A percentile compares a stretch with the other conserved stretches of the same genome.
These are phyloP conservation scores for Cryptoprocta ferox DNA, from an alignment of 2,797 vertebrate genomes.

Conservation along the genomic window DNA sequence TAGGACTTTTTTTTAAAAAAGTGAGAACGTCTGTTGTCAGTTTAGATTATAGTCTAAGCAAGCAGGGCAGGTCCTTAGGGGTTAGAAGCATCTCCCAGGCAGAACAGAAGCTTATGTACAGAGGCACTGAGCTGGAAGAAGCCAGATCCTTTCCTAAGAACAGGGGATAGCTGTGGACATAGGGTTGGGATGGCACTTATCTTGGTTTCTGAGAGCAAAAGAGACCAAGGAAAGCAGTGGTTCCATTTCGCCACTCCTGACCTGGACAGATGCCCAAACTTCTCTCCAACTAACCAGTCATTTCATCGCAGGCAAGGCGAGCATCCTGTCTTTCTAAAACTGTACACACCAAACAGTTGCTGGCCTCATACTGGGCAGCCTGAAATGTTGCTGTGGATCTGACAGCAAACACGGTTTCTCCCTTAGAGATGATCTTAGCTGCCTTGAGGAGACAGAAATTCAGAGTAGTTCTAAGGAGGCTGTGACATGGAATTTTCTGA, in stretches of 20 bases:
- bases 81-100: constrained; percentile 55
- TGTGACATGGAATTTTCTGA: not conserved
- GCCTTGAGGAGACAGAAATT: not conserved
- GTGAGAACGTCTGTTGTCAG: constrained; percentile 68
- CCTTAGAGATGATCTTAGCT: not conserved
- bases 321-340: not conserved
- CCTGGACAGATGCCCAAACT: not conserved
- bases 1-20: constrained; percentile 15
- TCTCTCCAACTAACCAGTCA: not conserved
- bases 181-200: constrained; percentile 35
- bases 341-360: not conserved
- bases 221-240: not conserved
- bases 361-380: not conserved
- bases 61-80: constrained; percentile 69
- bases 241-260: not conserved
- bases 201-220: constrained; percentile 3
- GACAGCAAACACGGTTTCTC: not conserved
- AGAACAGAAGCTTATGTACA: not conserved
- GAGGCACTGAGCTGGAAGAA: constrained; percentile 46
- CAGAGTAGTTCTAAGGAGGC: not conserved
- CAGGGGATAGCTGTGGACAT: not conserved
- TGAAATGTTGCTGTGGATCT: not conserved
- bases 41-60: constrained; percentile 72
- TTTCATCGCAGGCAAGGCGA: not conserved
- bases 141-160: not conserved